These are phyloP conservation scores for Pogonomyrmex californicus DNA, from an alignment of 1,140 invertebrate genomes.

Conservation along the genomic window DNA sequence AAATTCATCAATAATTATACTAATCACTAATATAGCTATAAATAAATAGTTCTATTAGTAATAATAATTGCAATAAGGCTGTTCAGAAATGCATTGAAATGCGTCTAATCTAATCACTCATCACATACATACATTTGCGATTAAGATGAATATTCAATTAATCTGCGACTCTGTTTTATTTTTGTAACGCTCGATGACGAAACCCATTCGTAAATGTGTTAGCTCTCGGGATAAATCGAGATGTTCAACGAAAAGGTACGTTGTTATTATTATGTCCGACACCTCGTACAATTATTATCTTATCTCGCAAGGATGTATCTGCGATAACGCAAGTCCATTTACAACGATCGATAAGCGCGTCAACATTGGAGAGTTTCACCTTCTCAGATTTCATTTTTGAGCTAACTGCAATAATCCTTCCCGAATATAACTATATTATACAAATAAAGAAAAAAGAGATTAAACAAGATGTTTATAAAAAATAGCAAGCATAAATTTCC, in stretches of 20 bases:
- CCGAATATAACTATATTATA: neutral
- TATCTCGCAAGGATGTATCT: conserved; percentile 46
- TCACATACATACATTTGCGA: neutral
- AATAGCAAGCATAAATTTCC: neutral
- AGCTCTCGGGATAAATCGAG: conserved; percentile 12
- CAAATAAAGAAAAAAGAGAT: neutral
- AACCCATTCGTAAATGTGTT: neutral
- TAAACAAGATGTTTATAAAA: neutral
- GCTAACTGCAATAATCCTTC: neutral
- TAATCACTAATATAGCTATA: too few species aligned
- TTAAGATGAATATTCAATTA: conserved; percentile 20
- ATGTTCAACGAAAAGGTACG: neutral
- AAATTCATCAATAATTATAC: neutral
- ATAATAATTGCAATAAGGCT: neutral
- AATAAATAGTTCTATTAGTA: too few species aligned
- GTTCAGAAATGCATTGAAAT: too few species aligned
- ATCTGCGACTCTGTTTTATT: conserved; percentile 10
- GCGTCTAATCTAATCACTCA: neutral
- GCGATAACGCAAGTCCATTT: conserved; percentile 19
- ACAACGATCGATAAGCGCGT: conserved; percentile 21
- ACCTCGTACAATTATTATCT: conserved; percentile 41
- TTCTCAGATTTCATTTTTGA: neutral
- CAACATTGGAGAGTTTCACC: neutral
- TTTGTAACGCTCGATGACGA: conserved; percentile 34
- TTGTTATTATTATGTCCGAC: conserved; percentile 36